Evolutionary conservation across 2,888 invertebrate species (phyloP).

Genomic region (Nomada lathburiana): DNA sequence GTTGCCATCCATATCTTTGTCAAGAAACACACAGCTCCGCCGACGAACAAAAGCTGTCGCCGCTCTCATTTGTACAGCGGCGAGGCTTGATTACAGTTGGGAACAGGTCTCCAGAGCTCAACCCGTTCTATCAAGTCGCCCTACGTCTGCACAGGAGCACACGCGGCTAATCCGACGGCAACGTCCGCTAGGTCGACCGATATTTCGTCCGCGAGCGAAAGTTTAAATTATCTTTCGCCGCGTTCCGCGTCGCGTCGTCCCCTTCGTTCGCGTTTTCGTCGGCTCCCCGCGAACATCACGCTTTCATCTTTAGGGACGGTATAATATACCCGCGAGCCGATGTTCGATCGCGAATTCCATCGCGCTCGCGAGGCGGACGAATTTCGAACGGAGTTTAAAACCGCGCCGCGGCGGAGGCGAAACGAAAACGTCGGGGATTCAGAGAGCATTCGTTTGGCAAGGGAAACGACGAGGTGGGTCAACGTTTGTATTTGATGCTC

Average conservation of each 20-base stretch:
- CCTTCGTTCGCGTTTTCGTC: conserved; percentile 15
- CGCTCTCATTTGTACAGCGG: not conserved
- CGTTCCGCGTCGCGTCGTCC: not conserved
- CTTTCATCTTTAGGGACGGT: not conserved
- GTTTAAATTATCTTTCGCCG: conserved; percentile 65
- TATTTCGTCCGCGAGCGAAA: conserved; percentile 53
- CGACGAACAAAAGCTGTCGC: not conserved
- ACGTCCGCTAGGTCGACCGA: conserved; percentile 35
- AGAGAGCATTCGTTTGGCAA: not conserved
- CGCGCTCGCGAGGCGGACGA: too few relatives aligned
- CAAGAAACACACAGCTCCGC: too few relatives aligned
- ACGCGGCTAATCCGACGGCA: conserved; percentile 15
- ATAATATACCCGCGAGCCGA: too few relatives aligned
- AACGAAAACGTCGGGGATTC: not conserved
- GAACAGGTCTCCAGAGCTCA: conserved; percentile 9
- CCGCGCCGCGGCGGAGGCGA: not conserved
- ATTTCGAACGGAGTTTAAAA: not conserved
- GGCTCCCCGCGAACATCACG: not conserved
- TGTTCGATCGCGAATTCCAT: not conserved
- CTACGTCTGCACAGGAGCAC: not conserved
- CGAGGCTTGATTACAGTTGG: conserved; percentile 6
- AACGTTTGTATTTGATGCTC: conserved; percentile 68
- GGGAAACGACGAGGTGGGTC: conserved; percentile 41
- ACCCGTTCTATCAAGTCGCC: not conserved
- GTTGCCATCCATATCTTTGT: not conserved